Evolutionary conservation across 2,888 invertebrate genomes (phyloP).

Genomic region (Drosophila sordidapex): DNA sequence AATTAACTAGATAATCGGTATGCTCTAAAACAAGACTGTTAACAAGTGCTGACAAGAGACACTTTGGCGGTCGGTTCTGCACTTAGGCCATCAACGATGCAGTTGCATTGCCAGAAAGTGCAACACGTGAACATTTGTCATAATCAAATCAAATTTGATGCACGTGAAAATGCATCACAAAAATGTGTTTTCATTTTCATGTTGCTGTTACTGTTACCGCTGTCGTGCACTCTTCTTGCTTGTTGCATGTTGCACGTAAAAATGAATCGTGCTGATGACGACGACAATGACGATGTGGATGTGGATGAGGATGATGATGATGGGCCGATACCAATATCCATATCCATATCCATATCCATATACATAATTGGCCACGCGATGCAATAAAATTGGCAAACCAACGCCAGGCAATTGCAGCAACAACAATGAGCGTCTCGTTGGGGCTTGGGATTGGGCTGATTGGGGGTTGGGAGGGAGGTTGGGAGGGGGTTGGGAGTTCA

Average conservation of each 20-base stretch:
- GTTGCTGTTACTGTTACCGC: conserved; percentile 9
- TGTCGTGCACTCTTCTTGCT: conserved; percentile 15
- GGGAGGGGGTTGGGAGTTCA: not conserved
- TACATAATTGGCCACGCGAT: conserved; percentile 78
- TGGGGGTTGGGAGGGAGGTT: not conserved
- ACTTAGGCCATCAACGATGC: conserved; percentile 11
- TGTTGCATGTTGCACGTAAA: conserved; percentile 37
- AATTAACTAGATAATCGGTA: not conserved
- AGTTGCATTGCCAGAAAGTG: conserved; percentile 28
- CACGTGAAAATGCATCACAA: conserved; percentile 44
- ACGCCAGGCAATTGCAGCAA: conserved; percentile 21
- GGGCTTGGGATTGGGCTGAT: not conserved
- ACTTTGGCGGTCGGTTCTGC: conserved; percentile 12
- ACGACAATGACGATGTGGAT: conserved; percentile 21
- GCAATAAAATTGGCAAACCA: conserved; percentile 72
- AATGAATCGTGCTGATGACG: conserved; percentile 50
- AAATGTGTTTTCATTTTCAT: conserved; percentile 44
- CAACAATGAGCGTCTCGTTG: conserved; percentile 20
- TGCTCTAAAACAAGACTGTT: not conserved
- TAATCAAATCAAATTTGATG: conserved; percentile 63
- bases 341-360: conserved; percentile 55
- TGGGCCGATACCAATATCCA: conserved; percentile 65
- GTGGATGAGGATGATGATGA: conserved; percentile 38
- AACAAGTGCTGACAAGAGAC: conserved; percentile 22
- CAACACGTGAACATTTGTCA: conserved; percentile 61